Evolutionary conservation across 37 sponge, comb jelly and placozoan species (phyloP), one percentile per base, ranked within the genome.

Genomic region (Oscarella lobularis): DNA sequence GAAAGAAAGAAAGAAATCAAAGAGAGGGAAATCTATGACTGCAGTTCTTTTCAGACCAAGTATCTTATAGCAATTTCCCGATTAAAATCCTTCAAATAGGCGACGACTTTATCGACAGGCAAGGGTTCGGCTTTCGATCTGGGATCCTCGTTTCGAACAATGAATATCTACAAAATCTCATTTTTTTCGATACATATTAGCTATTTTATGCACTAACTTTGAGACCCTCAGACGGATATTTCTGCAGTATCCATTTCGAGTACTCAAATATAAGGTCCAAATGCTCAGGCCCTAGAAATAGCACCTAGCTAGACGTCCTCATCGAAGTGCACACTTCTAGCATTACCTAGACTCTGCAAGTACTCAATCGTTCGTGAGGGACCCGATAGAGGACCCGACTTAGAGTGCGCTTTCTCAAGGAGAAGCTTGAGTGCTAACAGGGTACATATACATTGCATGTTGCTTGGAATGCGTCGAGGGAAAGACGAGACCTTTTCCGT

Each of bases 201-300:
- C 9, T 3, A 29, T 72, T 72, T 27, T 14, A 71, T 3, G n/a
- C 32, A 72, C 37, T 33, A 30, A 78, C 36, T 20, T 20, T 76
- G n/a, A 92, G 36, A 1, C 66, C 81, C n/a, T 79, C 81, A 55
- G 76, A 80, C 32, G 83, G 36, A 20, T 35, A 14, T 9, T 74
- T 76, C 40, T 83, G 40, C 32, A 92, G 72, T 3, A 92, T 81
- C 87, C 89, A 88, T 27, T 67, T 77, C 20, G 95, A 86, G 79
- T 82, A 89, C 31, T 81, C 74, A 32, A 86, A 74, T 0, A 92
- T 83, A 34, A 88, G 80, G 3, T 37, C 60, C 2, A 80, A 38
- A n/a, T 78, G 41, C 9, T 83, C 78, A 20, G 32, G 35, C 20
- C 73, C 73, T 70, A 70, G 14, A 70, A 9, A 35, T n/a, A 29